Percentiles rank a stretch among this genome's conserved stretches.
Conservation (phyloP, 2,888 invertebrate species). For the Lasius platythorax region DNA sequence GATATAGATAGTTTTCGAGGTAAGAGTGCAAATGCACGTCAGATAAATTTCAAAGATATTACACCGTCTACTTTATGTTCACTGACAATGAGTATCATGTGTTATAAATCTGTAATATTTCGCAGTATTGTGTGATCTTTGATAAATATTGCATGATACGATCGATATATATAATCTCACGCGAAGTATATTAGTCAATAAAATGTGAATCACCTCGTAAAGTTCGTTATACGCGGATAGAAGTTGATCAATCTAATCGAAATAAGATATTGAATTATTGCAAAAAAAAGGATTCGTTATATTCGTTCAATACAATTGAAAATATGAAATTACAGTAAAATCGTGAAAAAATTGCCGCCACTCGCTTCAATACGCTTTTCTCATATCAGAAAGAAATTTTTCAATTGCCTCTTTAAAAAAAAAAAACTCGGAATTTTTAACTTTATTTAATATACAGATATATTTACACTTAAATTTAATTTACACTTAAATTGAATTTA, state of each 20-base stretch:
- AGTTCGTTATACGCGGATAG: not conserved
- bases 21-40: constrained; percentile 77
- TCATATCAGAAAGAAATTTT: not conserved
- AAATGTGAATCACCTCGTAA: not conserved
- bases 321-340: not conserved
- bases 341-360: not conserved
- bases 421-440: not conserved
- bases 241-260: constrained; percentile 1
- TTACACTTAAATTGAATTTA: too few species aligned
- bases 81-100: not conserved
- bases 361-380: not conserved
- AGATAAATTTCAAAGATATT: not conserved
- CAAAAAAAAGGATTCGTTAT: not conserved
- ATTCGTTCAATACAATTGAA: not conserved
- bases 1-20: constrained; percentile 91
- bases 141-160: not conserved
- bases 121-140: not conserved
- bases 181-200: not conserved
- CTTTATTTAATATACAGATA: not conserved
- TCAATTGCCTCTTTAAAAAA: not conserved
- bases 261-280: not conserved
- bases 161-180: not conserved
- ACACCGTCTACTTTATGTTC: not conserved
- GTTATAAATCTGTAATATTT: not conserved
- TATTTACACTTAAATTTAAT: too few species aligned